Base-by-base conservation (phyloP, 2,113 vertebrate genomes). In the Gallinago paraguaiae region DNA sequence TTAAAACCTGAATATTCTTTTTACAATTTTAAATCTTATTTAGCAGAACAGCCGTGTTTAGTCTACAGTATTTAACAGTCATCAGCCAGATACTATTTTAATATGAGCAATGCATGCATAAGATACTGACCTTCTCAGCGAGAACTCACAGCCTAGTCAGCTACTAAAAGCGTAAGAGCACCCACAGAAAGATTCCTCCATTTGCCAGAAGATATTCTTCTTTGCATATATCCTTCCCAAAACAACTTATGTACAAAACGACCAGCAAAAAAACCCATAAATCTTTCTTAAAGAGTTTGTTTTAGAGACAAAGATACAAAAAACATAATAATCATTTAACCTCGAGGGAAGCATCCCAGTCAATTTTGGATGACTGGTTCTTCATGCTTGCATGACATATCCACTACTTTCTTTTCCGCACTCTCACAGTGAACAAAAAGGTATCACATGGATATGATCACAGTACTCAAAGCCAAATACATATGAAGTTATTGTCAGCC, bases 1-100 rank as follows among this genome's bases (percentile, higher is more conserved):
- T 74, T 96, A 97, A 85, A 97, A 88, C 19, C 6, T 59, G 20
- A 90, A 35, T n/a, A 78, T 70, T 88, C 12, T 43, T 90, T 93
- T 84, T 65, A 76, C 57, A 65, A 54, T 76, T 81, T 82, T 60
- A 92, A 79, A 50, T 64, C 74, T 80, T 53, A 92, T 43, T 92
- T 92, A 90, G 91, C 12, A 81, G 56, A 77, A 92, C 51, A 96
- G 61, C 8, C 78, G 78, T 95, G 80, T 82, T 87, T 64, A 96
- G 96, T 93, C 92, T 75, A 78, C 51, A 87, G 64, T 17, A 92
- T 68, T 92, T 75, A 89, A 90, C 46, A 86, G 50, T 39, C 60
- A 96, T 60, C 43, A 48, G 31, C 24, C 56, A 95, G 67, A 64
- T 63, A 89, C 7, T 43, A 41, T 54, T 86, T 86, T 56, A 83